Evolutionary conservation across 1,140 invertebrate genomes (phyloP).

Genomic region (Penaeus japonicus): DNA sequence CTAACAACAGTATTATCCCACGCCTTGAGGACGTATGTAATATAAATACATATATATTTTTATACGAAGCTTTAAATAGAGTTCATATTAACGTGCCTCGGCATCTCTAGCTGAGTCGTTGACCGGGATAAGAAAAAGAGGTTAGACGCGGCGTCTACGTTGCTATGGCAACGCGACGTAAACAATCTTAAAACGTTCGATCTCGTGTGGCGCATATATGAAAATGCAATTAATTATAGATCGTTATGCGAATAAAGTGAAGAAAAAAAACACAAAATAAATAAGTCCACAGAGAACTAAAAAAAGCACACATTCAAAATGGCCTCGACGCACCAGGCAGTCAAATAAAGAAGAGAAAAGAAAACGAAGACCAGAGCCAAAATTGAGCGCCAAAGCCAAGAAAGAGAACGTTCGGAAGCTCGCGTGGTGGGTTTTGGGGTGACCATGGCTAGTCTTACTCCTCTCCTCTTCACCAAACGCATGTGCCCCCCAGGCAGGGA

Average conservation of each 20-base stretch:
- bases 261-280: no score
- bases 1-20: no score
- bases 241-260: neutral
- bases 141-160: neutral
- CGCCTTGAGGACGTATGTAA: neutral
- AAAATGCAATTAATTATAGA: neutral
- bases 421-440: neutral
- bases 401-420: no score
- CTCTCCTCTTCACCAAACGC: conserved; percentile 53
- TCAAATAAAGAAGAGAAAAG: no score
- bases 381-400: neutral
- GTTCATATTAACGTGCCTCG: neutral
- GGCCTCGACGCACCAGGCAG: no score
- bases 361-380: no score
- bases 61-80: neutral
- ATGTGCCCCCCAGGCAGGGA: conserved; percentile 47
- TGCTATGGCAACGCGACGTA: conserved; percentile 32
- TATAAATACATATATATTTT: neutral
- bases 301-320: neutral
- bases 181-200: conserved; percentile 23
- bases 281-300: neutral
- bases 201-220: no score
- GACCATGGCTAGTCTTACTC: conserved; percentile 48
- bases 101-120: neutral
- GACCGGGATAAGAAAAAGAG: neutral